Evolutionary conservation across 2,113 vertebrate genomes (phyloP).

Genomic region (Gulo gulo): DNA sequence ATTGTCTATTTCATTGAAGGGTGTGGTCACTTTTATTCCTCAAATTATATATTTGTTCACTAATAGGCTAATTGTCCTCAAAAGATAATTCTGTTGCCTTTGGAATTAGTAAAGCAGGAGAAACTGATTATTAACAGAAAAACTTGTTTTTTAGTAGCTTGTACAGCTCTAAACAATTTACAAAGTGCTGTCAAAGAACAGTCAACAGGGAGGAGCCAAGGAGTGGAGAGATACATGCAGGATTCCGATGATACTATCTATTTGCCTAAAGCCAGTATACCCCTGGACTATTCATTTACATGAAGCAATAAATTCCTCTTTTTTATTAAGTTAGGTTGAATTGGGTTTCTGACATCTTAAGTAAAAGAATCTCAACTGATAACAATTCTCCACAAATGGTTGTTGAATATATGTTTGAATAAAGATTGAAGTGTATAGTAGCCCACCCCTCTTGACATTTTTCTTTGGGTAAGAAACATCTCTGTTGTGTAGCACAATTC

Average conservation of each 20-base stretch:
- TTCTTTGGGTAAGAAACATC: neutral
- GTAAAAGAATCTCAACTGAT: neutral
- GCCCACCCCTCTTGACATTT: neutral
- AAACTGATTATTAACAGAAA: neutral
- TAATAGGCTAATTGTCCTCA: constrained; percentile 12
- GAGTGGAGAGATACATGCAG: neutral
- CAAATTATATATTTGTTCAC: neutral
- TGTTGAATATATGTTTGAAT: neutral
- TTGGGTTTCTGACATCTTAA: neutral
- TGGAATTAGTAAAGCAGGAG: neutral
- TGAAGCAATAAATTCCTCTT: neutral
- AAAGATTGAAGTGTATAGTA: neutral
- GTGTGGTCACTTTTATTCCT: neutral
- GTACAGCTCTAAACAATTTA: neutral
- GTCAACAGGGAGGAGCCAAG: neutral
- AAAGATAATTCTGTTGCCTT: neutral
- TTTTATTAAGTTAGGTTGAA: neutral
- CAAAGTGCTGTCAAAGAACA: neutral
- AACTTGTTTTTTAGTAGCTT: neutral
- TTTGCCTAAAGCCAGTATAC: neutral
- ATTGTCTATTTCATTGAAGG: neutral
- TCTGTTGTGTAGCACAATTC: neutral
- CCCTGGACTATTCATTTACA: neutral
- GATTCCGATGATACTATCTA: neutral
- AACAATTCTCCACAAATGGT: neutral